Conservation (phyloP, 2,113 vertebrate species). For the Otis tarda region DNA sequence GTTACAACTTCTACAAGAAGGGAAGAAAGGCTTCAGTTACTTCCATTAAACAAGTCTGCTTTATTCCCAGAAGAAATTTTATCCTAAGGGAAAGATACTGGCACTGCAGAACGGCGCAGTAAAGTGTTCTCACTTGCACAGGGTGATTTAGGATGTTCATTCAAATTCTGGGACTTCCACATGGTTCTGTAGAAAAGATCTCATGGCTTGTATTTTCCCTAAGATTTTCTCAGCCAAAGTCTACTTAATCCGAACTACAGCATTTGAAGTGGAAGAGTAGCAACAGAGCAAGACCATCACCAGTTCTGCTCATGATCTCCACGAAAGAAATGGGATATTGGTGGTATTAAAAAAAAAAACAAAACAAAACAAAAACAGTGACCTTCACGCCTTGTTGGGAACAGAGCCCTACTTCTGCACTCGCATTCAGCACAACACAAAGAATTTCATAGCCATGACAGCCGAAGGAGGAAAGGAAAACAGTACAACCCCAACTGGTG, state of each 20-base stretch:
- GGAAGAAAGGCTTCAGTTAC: not conserved
- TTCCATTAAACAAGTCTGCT: not conserved
- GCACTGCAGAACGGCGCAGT: not conserved
- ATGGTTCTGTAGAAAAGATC: not conserved
- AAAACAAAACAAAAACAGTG: not conserved
- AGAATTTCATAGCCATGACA: not conserved
- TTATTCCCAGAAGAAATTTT: not conserved
- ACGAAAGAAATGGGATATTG: not conserved
- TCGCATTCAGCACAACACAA: accelerated
- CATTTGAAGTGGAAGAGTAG: not conserved
- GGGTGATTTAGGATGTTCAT: not conserved
- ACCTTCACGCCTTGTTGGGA: not conserved
- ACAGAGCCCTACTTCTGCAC: not conserved
- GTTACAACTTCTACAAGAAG: not conserved
- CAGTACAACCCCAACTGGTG: not conserved
- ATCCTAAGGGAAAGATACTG: not conserved
- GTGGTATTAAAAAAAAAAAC: not conserved
- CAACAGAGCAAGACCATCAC: not conserved
- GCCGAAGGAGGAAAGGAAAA: not conserved
- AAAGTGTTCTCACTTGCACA: not conserved
- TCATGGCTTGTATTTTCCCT: not conserved
- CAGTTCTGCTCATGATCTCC: not conserved
- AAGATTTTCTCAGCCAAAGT: not conserved
- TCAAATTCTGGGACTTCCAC: not conserved
- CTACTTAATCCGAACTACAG: not conserved